Conservation (phyloP, 2,113 vertebrate species). For the Odocoileus virginianus region DNA sequence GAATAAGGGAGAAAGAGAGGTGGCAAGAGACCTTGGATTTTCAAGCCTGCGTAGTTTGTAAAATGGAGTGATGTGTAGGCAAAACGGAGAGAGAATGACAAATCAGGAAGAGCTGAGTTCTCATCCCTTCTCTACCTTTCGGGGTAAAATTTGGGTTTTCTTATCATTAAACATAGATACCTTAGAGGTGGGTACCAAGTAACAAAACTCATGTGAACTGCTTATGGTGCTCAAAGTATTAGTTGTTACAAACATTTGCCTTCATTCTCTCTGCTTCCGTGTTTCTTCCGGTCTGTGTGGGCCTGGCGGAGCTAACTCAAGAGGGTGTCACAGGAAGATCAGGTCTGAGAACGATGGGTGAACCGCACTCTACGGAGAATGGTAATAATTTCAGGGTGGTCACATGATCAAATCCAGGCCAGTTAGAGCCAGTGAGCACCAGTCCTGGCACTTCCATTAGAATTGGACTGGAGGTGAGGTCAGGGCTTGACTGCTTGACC, state of each 20-base stretch:
- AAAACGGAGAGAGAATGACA: not conserved
- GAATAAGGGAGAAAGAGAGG: not conserved
- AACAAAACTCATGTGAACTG: not conserved
- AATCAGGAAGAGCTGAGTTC: not conserved
- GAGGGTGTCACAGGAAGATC: not conserved
- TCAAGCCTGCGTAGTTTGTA: not conserved
- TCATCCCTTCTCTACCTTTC: not conserved
- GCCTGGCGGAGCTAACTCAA: not conserved
- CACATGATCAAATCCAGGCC: not conserved
- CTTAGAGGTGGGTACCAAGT: not conserved
- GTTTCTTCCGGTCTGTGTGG: not conserved
- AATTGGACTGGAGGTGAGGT: rapidly evolving
- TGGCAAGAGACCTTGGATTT: not conserved
- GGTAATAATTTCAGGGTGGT: not conserved
- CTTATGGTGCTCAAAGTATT: not conserved
- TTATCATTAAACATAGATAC: not conserved
- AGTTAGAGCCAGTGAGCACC: not conserved
- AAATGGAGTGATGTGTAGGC: not conserved
- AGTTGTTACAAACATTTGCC: not conserved
- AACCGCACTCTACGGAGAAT: not conserved
- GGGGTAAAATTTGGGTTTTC: not conserved
- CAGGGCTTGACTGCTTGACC: not conserved
- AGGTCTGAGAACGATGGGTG: not conserved
- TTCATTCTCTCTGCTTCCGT: not conserved
- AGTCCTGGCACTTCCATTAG: not conserved